A percentile compares a stretch with the other conserved stretches of the same genome.
Conservation (phyloP, 2,888 invertebrate species). For the Apodemia hepburni region DNA sequence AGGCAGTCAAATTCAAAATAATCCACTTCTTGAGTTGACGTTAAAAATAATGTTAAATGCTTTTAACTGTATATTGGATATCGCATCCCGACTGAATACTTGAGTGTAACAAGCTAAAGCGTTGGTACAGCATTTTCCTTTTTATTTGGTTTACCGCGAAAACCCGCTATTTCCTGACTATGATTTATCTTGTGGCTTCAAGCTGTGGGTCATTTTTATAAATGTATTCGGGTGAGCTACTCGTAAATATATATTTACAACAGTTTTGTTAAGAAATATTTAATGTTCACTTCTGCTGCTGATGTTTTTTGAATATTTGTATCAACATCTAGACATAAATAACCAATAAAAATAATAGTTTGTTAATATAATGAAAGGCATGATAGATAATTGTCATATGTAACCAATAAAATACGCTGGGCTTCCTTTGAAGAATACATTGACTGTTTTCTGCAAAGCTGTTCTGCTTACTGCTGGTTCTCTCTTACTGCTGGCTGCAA, state of each 20-base stretch:
- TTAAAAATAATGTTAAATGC: not conserved
- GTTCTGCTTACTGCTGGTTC: too few species aligned
- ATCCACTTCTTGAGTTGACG: too few species aligned
- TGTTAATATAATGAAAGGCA: too few species aligned
- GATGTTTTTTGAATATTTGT: too few species aligned
- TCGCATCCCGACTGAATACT: not conserved
- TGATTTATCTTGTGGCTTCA: slow-evolving; percentile 73
- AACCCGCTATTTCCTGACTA: slow-evolving; percentile 68
- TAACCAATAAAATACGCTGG: too few species aligned
- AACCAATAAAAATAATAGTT: too few species aligned
- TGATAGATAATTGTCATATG: too few species aligned
- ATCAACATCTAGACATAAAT: too few species aligned
- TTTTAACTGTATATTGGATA: not conserved
- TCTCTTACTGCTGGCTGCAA: too few species aligned
- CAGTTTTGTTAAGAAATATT: not conserved
- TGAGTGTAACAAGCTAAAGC: slow-evolving; percentile 3
- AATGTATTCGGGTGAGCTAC: slow-evolving; percentile 65
- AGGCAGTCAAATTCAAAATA: too few species aligned
- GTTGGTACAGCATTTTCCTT: slow-evolving; percentile 13
- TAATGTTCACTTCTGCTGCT: not conserved
- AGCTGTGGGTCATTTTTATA: slow-evolving; percentile 77
- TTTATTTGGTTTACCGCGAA: slow-evolving; percentile 39
- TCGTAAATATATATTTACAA: not conserved
- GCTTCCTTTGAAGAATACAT: too few species aligned
- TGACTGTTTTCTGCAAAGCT: too few species aligned